A percentile compares a stretch with the other conserved stretches of the same genome.
These are phyloP conservation scores for Acrocephalus kingi DNA, from an alignment of 2,113 vertebrate species.

Conservation along the genomic window DNA sequence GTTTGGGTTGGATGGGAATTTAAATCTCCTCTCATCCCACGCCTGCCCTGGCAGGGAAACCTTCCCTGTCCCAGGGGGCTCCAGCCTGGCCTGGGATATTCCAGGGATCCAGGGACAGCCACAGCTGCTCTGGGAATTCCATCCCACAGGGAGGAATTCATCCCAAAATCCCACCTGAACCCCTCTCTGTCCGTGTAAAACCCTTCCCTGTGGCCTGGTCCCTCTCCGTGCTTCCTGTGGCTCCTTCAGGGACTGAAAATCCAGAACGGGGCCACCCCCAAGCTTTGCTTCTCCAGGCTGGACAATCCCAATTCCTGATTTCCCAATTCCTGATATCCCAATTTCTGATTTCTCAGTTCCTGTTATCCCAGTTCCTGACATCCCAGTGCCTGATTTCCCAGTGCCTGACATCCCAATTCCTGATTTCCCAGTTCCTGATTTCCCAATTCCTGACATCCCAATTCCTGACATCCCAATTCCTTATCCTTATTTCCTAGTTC, in stretches of 20 bases:
- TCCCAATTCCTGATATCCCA: no score
- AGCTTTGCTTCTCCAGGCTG: not conserved
- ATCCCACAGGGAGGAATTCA: not conserved
- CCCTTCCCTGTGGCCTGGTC: not conserved
- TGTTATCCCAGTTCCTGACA: no score
- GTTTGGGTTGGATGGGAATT: not conserved
- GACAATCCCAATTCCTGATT: not conserved
- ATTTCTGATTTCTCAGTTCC: no score
- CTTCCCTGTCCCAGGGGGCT: fast-evolving
- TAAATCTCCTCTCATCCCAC: no score
- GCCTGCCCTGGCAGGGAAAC: not conserved
- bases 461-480: no score
- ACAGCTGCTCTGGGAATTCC: not conserved
- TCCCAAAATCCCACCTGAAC: not conserved
- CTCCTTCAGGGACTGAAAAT: not conserved
- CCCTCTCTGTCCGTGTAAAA: not conserved
- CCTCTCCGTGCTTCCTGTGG: not conserved
- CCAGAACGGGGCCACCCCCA: fast-evolving
- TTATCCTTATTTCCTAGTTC: no score
- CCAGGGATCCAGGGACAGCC: not conserved
- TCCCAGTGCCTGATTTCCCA: no score
- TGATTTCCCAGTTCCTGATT: no score
- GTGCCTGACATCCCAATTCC: no score
- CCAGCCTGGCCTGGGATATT: not conserved
- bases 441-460: no score